Base-by-base conservation (phyloP, 2,113 vertebrate genomes). In the Brachirus orientalis region DNA sequence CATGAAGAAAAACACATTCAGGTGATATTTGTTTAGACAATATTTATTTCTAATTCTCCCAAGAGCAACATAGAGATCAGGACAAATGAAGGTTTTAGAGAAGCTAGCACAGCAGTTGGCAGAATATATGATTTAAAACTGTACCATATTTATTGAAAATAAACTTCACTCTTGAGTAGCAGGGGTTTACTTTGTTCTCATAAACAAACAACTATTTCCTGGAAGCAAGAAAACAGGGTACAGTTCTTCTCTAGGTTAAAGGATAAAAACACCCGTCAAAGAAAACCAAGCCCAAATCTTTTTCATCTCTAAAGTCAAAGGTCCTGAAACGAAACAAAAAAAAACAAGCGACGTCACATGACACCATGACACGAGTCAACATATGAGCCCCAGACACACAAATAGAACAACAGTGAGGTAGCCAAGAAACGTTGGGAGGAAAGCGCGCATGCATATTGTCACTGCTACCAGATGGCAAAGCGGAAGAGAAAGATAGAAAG, bases 21-120 rank as follows among this genome's bases (percentile, higher is more conserved):
- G 10, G 14, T 16, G 0, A 14, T 37, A 1, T 72, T 77, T 77
- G 71, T 80, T 86, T 91, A 63, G 78, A 80, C 80, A 83, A 90
- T 89, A 84, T 93, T 93, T 94, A 93, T 93, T 94, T 88, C 60
- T 85, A 84, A 86, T 86, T 48, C 89, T 86, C 56, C 65, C 84
- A 88, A 81, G 69, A 87, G 70, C 86, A 88, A 92, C 90, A 93
- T 80, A 80, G 70, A 90, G 52, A 76, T 85, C 64, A 85, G 82
- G 86, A 91, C 86, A 87, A 84, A 85, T 78, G 66, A 76, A 86
- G 20, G 65, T 82, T 82, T 60, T 50, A 86, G 77, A 88, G 80
- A 86, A 85, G 83, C 79, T 67, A 80, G 85, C 71, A 77, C 76
- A 81, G 70, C 69, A 69, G 79, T 80, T 84, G 77, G 85, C 80